A percentile compares a stretch with the other conserved stretches of the same genome.
These are phyloP conservation scores for Ondatra zibethicus DNA, from an alignment of 2,113 vertebrate genomes.

Conservation along the genomic window DNA sequence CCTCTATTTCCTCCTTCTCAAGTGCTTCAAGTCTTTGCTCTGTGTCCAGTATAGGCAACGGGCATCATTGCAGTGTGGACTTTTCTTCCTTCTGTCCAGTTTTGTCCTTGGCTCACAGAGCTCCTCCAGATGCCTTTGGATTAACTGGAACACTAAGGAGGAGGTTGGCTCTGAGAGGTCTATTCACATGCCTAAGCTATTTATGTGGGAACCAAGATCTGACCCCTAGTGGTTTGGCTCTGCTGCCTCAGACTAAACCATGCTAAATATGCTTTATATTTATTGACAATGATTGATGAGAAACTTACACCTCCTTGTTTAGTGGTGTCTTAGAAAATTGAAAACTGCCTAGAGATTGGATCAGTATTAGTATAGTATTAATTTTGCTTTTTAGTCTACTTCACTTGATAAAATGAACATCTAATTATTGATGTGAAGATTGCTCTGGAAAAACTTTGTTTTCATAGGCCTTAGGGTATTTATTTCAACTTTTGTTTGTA, in stretches of 20 bases:
- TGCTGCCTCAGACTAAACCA: not conserved
- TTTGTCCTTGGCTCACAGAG: constrained; percentile 29
- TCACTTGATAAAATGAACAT: constrained; percentile 50
- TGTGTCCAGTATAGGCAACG: not conserved
- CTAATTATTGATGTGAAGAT: constrained; percentile 40
- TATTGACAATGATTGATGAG: constrained; percentile 30
- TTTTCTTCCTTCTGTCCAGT: constrained; percentile 10
- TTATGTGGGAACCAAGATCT: constrained; percentile 38
- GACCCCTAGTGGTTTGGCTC: not conserved
- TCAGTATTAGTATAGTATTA: not conserved
- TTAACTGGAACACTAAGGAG: not conserved
- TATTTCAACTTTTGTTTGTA: constrained; percentile 44
- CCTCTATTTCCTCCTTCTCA: not conserved
- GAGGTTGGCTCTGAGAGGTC: constrained; percentile 36
- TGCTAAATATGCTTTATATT: constrained; percentile 1
- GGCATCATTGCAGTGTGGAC: not conserved
- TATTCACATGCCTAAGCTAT: constrained; percentile 32
- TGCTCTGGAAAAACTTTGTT: constrained; percentile 36
- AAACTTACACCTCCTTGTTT: not conserved
- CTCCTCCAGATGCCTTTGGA: constrained; percentile 29
- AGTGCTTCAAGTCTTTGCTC: constrained; percentile 19
- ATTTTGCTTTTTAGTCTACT: constrained; percentile 24
- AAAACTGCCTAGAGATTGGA: not conserved
- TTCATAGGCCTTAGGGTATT: not conserved
- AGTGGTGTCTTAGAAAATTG: constrained; percentile 26